Percentiles rank a stretch among this genome's conserved stretches.
Evolutionary conservation across 2,113 vertebrate genomes (phyloP).

Genomic region (Nannospalax galili): DNA sequence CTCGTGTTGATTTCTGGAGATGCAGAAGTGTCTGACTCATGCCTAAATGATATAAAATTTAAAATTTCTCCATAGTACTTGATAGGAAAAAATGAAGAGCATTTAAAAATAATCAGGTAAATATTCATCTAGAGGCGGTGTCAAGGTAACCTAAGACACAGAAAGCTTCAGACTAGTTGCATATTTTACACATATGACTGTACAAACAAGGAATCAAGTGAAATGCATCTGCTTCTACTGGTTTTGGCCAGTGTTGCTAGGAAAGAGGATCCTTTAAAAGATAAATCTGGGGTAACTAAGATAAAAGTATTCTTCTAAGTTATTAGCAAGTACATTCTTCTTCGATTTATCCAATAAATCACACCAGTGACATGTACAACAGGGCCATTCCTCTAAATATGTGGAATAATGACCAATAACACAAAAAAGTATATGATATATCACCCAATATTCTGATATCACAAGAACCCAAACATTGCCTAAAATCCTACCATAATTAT

Average conservation of each 20-base stretch:
- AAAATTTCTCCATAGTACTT: neutral
- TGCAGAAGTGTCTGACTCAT: neutral
- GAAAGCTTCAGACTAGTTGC: neutral
- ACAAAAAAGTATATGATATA: neutral
- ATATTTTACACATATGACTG: neutral
- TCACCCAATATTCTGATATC: conserved; percentile 6
- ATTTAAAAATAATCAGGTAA: neutral
- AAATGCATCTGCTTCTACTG: conserved; percentile 28
- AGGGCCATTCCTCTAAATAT: conserved; percentile 33
- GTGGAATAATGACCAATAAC: neutral
- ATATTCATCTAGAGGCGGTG: neutral
- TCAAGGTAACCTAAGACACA: neutral
- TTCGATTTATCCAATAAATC: neutral
- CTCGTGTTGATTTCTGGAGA: neutral
- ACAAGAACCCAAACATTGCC: neutral
- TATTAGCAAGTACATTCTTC: neutral
- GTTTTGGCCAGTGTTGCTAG: neutral
- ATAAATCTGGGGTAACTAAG: neutral
- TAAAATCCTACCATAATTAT: conserved; percentile 51
- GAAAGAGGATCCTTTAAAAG: conserved; percentile 25
- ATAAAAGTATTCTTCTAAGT: conserved; percentile 4
- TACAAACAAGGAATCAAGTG: neutral
- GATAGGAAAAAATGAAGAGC: neutral
- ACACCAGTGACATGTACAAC: neutral
- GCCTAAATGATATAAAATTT: neutral